These are phyloP conservation scores for Nesoenas mayeri DNA, from an alignment of 2,113 vertebrate genomes.

Conservation along the genomic window DNA sequence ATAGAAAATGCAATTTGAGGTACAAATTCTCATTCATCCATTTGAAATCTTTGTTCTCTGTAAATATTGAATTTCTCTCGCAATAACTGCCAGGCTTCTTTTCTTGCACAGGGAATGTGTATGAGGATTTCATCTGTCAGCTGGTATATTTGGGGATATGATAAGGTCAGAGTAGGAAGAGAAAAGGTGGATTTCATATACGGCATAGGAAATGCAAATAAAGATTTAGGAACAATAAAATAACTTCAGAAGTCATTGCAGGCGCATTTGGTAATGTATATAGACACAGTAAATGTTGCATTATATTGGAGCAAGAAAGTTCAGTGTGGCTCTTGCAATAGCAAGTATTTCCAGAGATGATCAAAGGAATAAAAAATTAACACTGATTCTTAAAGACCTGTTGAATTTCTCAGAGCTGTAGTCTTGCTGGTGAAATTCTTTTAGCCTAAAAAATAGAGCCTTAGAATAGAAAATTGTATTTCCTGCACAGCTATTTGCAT, in stretches of 20 bases:
- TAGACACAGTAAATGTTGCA: background rate
- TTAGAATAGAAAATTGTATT: background rate
- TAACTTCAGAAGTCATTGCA: background rate
- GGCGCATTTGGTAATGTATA: background rate
- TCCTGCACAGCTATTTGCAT: background rate
- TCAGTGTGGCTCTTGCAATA: background rate
- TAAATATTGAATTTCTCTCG: constrained; percentile 12
- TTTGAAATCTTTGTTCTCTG: constrained; percentile 12
- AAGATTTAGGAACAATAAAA: constrained; percentile 8
- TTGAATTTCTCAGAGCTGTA: background rate
- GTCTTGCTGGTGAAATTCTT: background rate
- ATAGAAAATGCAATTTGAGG: background rate
- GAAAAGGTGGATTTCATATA: background rate
- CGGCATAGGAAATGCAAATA: constrained; percentile 19
- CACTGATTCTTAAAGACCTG: background rate
- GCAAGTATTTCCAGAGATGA: background rate
- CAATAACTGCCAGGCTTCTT: constrained; percentile 6
- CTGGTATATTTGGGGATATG: background rate
- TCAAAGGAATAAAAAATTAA: background rate
- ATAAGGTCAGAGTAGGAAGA: constrained; percentile 5
- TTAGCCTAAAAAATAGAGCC: background rate
- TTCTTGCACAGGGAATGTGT: background rate
- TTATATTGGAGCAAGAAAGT: background rate
- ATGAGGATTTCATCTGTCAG: constrained; percentile 23
- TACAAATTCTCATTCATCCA: background rate